Conservation (phyloP, 2,888 invertebrate species). For the Crocallis elinguaria region DNA sequence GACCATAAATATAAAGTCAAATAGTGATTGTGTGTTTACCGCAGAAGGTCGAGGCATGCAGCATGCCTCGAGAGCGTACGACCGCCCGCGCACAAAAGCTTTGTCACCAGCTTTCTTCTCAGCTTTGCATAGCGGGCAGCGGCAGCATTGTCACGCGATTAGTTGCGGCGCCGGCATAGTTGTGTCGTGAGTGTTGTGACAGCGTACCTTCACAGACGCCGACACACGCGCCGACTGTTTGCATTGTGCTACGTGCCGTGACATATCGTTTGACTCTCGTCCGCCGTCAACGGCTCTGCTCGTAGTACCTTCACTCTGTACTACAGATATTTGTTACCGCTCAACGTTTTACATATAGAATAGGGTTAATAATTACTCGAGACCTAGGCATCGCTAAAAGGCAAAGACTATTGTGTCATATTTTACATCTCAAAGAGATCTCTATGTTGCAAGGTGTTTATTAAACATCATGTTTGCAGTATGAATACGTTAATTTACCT, state of each 20-base stretch:
- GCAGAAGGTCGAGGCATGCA: conserved; percentile 11
- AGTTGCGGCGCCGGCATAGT: conserved; percentile 69
- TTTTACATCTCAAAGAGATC: conserved; percentile 48
- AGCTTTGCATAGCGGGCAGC: conserved; percentile 57
- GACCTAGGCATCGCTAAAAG: conserved; percentile 56
- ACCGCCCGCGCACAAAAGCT: conserved; percentile 70
- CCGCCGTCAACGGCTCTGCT: conserved; percentile 59
- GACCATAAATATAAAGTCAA: conserved; percentile 18
- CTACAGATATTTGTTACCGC: conserved; percentile 58
- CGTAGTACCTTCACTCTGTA: conserved; percentile 44
- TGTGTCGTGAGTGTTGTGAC: conserved; percentile 69
- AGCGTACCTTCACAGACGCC: conserved; percentile 70
- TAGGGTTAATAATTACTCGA: conserved; percentile 67
- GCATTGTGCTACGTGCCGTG: conserved; percentile 81
- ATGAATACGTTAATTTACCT: conserved; percentile 22
- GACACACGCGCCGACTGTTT: conserved; percentile 81
- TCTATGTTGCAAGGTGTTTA: conserved; percentile 57
- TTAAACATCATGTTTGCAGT: conserved; percentile 30
- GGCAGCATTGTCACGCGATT: conserved; percentile 71
- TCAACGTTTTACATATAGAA: conserved; percentile 61
- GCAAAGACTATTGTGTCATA: conserved; percentile 49
- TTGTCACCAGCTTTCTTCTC: conserved; percentile 60
- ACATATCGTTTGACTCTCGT: conserved; percentile 75
- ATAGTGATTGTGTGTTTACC: conserved; percentile 16
- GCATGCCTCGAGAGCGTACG: conserved; percentile 42